Evolutionary conservation across 2,113 vertebrate species (phyloP).

Genomic region (Phrynocephalus versicolor): DNA sequence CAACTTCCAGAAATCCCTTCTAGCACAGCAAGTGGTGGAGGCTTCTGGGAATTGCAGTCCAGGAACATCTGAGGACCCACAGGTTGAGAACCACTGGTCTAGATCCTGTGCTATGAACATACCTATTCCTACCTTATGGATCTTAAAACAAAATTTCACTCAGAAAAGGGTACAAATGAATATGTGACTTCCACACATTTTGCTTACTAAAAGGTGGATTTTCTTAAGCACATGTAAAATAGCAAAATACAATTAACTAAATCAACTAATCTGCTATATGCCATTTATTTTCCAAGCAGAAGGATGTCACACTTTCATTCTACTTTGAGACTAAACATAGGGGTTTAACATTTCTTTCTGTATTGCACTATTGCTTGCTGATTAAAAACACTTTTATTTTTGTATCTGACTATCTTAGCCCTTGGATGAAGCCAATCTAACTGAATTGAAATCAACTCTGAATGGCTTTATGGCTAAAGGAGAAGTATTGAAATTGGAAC

Average conservation of each 20-base stretch:
- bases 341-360: fast-evolving
- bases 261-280: neutral
- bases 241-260: neutral
- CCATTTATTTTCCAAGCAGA: neutral
- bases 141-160: neutral
- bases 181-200: neutral
- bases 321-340: neutral
- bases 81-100: too few relatives aligned
- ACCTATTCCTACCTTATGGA: neutral
- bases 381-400: neutral
- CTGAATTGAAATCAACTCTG: conserved; percentile 86
- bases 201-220: neutral
- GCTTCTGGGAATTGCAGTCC: too few relatives aligned
- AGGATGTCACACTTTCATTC: neutral
- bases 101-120: neutral
- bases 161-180: neutral
- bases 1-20: too few relatives aligned
- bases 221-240: neutral
- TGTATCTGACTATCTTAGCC: conserved; percentile 68
- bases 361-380: neutral
- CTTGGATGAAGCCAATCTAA: conserved; percentile 83
- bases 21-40: too few relatives aligned
- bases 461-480: conserved; percentile 88
- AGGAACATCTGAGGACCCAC: too few relatives aligned
- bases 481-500: conserved; percentile 88